Percentiles rank a stretch among this genome's conserved stretches.
These are phyloP conservation scores for Kryptopterus vitreolus DNA, from an alignment of 2,797 vertebrate genomes.

Conservation along the genomic window DNA sequence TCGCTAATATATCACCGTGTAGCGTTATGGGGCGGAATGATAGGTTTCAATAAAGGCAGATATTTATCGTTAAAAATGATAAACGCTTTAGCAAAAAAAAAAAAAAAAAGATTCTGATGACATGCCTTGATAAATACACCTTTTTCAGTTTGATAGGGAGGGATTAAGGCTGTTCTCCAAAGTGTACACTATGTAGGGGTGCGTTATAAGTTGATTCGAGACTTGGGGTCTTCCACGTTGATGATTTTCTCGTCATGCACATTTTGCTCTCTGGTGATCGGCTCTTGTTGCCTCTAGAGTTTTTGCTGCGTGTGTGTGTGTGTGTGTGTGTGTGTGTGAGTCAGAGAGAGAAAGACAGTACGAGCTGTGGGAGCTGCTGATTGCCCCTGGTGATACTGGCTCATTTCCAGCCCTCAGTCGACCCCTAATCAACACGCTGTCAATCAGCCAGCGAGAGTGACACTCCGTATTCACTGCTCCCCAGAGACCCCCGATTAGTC, in stretches of 20 bases:
- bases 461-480: constrained; percentile 80
- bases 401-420: constrained; percentile 81
- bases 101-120: constrained; percentile 50
- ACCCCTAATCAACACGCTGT: constrained; percentile 85
- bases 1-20: constrained; percentile 70
- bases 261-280: constrained; percentile 41
- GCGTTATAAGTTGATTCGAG: neutral
- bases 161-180: neutral
- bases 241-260: neutral
- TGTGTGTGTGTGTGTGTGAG: neutral
- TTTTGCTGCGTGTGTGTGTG: neutral
- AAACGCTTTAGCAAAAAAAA: constrained; percentile 45
- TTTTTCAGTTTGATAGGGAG: neutral
- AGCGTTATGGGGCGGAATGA: constrained; percentile 69
- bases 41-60: constrained; percentile 75
- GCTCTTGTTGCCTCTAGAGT: constrained; percentile 22
- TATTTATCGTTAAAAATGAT: constrained; percentile 68
- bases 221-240: neutral
- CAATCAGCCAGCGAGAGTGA: constrained; percentile 80
- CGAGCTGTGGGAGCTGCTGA: constrained; percentile 40
- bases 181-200: neutral
- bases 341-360: constrained; percentile 19
- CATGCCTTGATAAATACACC: constrained; percentile 2
- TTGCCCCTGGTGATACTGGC: constrained; percentile 81
- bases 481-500: constrained; percentile 81